These are phyloP conservation scores for Bradynema listronoti DNA, from an alignment of 1,140 invertebrate genomes.

Conservation along the genomic window DNA sequence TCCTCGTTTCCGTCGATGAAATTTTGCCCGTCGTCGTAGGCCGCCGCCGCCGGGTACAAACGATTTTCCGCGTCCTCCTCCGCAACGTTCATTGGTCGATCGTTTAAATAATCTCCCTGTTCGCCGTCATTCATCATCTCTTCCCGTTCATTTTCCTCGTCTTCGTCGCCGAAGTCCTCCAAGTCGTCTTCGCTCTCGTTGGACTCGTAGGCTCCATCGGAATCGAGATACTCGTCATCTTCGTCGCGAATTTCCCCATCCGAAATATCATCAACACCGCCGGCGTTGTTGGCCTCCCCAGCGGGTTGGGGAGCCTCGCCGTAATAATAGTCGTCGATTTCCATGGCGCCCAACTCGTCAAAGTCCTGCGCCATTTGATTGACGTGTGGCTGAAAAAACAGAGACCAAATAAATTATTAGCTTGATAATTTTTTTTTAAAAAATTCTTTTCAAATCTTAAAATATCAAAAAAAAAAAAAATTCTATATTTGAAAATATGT, in stretches of 20 bases:
- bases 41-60: conserved; percentile 10
- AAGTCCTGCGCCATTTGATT: too few relatives aligned
- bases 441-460: too few relatives aligned
- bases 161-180: background rate
- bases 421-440: too few relatives aligned
- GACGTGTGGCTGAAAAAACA: too few relatives aligned
- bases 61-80: too few relatives aligned
- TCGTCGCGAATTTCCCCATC: conserved; percentile 3
- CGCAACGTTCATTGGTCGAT: too few relatives aligned
- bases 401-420: too few relatives aligned
- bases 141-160: conserved; percentile 16
- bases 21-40: background rate
- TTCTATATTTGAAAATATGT: too few relatives aligned
- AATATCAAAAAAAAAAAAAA: too few relatives aligned
- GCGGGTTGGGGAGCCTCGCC: background rate
- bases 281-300: background rate
- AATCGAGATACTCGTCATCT: conserved; percentile 3
- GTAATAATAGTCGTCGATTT: conserved; percentile 9
- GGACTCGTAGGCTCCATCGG: background rate
- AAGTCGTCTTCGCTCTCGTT: conserved; percentile 22
- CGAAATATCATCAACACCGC: background rate
- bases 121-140: background rate
- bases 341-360: conserved; percentile 11
- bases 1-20: too few relatives aligned
- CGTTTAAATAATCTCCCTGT: too few relatives aligned